Evolutionary conservation across 1,140 invertebrate species (phyloP).

Genomic region (Tetramorium simillimum): DNA sequence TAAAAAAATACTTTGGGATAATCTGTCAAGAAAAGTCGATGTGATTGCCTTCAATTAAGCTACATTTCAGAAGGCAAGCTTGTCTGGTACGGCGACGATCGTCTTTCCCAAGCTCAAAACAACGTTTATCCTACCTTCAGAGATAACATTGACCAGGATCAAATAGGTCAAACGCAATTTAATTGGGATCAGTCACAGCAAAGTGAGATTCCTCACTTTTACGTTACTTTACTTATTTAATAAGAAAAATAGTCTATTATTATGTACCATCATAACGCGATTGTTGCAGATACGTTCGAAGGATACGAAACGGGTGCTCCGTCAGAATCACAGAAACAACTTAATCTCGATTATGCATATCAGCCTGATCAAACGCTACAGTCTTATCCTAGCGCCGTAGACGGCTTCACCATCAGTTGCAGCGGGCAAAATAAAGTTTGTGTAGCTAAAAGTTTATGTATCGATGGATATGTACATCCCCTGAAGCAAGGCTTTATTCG

Average conservation of each 20-base stretch:
- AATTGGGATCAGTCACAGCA: constrained; percentile 36
- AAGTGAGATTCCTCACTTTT: background rate
- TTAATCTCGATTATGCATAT: constrained; percentile 25
- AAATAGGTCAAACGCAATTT: constrained; percentile 10
- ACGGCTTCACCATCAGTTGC: constrained; percentile 58
- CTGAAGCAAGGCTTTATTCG: constrained; percentile 22
- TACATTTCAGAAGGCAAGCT: constrained; percentile 3
- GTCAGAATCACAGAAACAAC: constrained; percentile 13
- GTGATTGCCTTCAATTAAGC: background rate
- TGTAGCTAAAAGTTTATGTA: constrained; percentile 39
- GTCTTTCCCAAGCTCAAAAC: background rate
- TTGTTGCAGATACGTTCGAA: background rate
- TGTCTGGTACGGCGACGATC: constrained; percentile 14
- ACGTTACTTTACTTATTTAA: background rate
- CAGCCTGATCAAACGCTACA: constrained; percentile 23
- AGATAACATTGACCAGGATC: constrained; percentile 9
- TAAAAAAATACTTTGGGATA: too few species aligned
- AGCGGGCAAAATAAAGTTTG: constrained; percentile 60
- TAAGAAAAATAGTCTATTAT: background rate
- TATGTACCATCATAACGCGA: background rate
- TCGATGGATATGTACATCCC: constrained; percentile 56
- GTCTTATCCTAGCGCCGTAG: background rate
- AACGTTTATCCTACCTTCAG: background rate
- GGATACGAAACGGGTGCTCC: constrained; percentile 19
- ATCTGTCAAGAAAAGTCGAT: background rate